Evolutionary conservation across 1,140 invertebrate species (phyloP), one percentile per base, ranked within the genome.

Genomic region (Ips nitidus): DNA sequence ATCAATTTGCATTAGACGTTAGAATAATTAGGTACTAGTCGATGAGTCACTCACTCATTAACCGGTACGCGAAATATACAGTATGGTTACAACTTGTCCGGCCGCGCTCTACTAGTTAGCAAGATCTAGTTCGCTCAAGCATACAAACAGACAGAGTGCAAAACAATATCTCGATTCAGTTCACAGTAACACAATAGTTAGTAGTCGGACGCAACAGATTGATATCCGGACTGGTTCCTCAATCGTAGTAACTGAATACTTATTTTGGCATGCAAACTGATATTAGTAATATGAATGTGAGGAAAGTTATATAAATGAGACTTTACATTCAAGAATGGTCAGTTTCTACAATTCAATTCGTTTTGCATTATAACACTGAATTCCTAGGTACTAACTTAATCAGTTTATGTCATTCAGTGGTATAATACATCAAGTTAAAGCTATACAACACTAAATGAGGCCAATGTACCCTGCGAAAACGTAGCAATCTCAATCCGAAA

Each of bases 381-480:
- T 22, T 22, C 22, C 22, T 22, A 22, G 22, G 22, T 22, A n/a
- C n/a, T n/a, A 22, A 22, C 22, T 22, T 22, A 22, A 22, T 22
- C 22, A 22, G 22, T 22, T 22, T 22, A 22, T 22, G 22, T 22
- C 22, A 22, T 22, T 22, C 22, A 22, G 22, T 22, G 22, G 22
- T 22, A 22, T 22, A 22, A 22, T 22, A 22, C 22, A 0, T 22
- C 22, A 22, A 58, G 38, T 40, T 4, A 58, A 38, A 52, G 55
- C 41, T 39, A 64, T 41, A 62, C 43, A 62, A 62, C 60, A 64
- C 52, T 64, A 67, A 60, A 47, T 58, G 56, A 67, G 66, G 52
- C 57, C 56, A 59, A 67, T 50, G 45, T 69, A 69, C 67, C 67
- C 67, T 69, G 67, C 67, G 66, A 36, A 60, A 67, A 60, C 43